These are phyloP conservation scores for Rhynchonycteris naso DNA, from an alignment of 2,797 vertebrate genomes.

Conservation along the genomic window DNA sequence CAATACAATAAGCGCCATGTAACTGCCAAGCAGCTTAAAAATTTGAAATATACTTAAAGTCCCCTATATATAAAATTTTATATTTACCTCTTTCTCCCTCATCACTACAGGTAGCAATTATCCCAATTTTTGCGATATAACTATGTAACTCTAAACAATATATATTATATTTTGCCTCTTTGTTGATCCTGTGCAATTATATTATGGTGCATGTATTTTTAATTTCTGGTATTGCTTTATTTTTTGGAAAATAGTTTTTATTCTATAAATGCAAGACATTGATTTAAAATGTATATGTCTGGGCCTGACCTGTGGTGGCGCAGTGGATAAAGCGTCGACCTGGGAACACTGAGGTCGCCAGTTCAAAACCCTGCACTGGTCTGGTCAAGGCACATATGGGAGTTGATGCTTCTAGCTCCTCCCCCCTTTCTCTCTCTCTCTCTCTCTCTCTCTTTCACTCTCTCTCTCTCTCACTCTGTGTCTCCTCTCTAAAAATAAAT, in stretches of 20 bases:
- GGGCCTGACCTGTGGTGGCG: too few species aligned
- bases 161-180: not conserved
- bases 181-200: not conserved
- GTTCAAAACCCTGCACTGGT: too few species aligned
- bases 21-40: not conserved
- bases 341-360: too few species aligned
- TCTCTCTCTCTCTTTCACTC: not conserved
- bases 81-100: not conserved
- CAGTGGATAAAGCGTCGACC: too few species aligned
- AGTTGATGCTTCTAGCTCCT: too few species aligned
- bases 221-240: not conserved
- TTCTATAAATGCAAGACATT: not conserved
- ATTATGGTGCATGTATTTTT: not conserved
- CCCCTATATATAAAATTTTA: not conserved
- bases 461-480: too few species aligned
- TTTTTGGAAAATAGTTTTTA: not conserved
- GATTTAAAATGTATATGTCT: not conserved
- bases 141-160: not conserved
- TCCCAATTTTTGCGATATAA: not conserved
- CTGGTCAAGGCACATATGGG: too few species aligned
- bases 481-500: too few species aligned
- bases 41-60: not conserved
- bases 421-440: too few species aligned
- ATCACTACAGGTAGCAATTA: not conserved
- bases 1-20: not conserved